Base-by-base conservation (phyloP, 1,140 invertebrate species). In the Semibalanus balanoides region DNA sequence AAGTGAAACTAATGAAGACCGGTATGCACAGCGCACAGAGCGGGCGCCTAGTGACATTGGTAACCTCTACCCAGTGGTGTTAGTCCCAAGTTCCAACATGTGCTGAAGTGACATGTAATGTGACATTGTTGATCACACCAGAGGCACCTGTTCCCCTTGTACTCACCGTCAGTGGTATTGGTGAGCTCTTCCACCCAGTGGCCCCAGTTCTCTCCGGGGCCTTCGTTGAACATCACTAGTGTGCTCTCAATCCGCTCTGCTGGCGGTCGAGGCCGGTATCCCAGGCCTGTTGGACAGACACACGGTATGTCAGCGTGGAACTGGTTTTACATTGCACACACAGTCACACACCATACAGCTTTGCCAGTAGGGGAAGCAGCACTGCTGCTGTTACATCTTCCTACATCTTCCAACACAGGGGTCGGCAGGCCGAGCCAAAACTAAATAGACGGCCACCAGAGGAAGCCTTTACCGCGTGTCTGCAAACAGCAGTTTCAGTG, bases 251-350 rank as follows among this genome's bases (percentile, higher is more conserved):
- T 90, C 84, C 95, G 94, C 77, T 89, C 89, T 76, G 89, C 87
- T 79, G 91, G 90, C 69, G 95, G 95, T 89, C 94, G 93, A 75
- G 96, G 95, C 81, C 95, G 87, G 86, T 96, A 98, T 79, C 95
- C 95, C 81, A 97, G 87, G 82, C 93, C 93, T 90, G 82, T 27
- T 84, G 82, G 75, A 69, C 69, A 70, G 9, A 72, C 70, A 40
- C 35, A 40, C 35, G 35, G n/a, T n/a, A n/a, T n/a, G n/a, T n/a
- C n/a, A n/a, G n/a, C n/a, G n/a, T n/a, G n/a, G n/a, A n/a, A n/a
- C n/a, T n/a, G n/a, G n/a, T n/a, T n/a, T n/a, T n/a, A n/a, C n/a
- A n/a, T n/a, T n/a, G n/a, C n/a, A n/a, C n/a, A n/a, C n/a, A n/a
- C n/a, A n/a, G n/a, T n/a, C n/a, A n/a, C n/a, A n/a, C n/a, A n/a